Percentiles rank a stretch among this genome's conserved stretches.
These are phyloP conservation scores for Cremastinae sp. DNA, from an alignment of 2,888 invertebrate genomes.

Conservation along the genomic window DNA sequence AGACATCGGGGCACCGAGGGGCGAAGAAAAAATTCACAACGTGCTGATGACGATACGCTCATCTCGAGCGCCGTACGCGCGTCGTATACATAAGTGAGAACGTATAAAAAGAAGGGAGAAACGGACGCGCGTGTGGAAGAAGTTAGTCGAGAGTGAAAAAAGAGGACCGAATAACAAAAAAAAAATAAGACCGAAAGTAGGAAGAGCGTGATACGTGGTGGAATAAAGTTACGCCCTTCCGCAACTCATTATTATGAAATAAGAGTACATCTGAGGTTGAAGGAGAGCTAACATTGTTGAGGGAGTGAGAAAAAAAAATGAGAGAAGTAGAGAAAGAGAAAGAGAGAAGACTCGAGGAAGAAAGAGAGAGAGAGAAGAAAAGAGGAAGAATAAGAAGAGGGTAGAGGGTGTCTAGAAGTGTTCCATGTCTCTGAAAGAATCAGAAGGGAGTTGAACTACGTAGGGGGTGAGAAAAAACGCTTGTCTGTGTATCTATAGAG, in stretches of 20 bases:
- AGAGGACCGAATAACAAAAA: background rate
- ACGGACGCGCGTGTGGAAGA: background rate
- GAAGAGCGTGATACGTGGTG: background rate
- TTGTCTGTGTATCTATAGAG: constrained; percentile 20
- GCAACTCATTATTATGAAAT: background rate
- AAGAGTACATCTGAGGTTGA: background rate
- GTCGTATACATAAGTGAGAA: background rate
- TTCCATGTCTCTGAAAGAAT: constrained; percentile 6
- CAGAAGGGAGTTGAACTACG: constrained; percentile 47
- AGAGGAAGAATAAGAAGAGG: constrained; percentile 17
- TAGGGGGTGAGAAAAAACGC: background rate
- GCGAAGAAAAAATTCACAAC: constrained; percentile 46
- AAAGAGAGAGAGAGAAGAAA: constrained; percentile 17
- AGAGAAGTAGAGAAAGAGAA: background rate
- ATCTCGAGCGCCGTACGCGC: constrained; percentile 53
- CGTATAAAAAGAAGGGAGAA: background rate
- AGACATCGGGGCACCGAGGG: constrained; percentile 11
- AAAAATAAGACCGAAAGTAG: background rate
- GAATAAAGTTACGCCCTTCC: constrained; percentile 12
- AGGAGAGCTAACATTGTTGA: constrained; percentile 42
- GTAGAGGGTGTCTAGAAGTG: constrained; percentile 16
- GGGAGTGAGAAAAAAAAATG: background rate
- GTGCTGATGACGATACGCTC: constrained; percentile 55
- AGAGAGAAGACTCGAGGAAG: background rate
- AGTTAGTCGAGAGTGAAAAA: background rate